These are phyloP conservation scores for Pollenia griseotomentosa DNA, from an alignment of 2,888 invertebrate species.

Conservation along the genomic window DNA sequence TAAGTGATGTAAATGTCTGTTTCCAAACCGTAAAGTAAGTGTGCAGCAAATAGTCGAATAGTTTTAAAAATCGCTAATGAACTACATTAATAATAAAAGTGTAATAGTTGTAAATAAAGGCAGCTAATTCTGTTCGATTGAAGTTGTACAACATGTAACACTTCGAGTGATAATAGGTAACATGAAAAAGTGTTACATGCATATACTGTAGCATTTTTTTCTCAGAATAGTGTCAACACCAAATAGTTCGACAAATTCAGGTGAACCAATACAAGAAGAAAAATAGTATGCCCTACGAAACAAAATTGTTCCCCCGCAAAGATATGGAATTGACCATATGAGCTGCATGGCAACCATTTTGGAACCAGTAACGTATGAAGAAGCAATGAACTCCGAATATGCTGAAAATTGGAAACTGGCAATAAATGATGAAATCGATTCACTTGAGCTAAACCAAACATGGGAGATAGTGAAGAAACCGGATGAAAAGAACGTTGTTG, in stretches of 20 bases:
- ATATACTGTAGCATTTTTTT: no score
- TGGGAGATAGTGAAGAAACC: slow-evolving; percentile 66
- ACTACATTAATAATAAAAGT: no score
- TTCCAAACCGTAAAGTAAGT: no score
- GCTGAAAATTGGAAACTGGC: slow-evolving; percentile 70
- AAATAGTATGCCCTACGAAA: slow-evolving; percentile 42
- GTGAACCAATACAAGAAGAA: background rate
- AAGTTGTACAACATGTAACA: no score
- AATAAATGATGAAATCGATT: slow-evolving; percentile 72
- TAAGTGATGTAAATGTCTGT: no score
- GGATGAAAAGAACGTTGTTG: slow-evolving; percentile 59
- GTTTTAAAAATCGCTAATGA: no score
- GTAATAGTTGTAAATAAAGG: no score
- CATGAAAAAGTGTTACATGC: no score
- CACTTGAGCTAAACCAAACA: slow-evolving; percentile 66
- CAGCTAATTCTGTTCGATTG: no score
- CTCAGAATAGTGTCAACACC: background rate
- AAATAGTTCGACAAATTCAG: no score
- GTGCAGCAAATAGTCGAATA: no score
- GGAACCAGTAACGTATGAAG: slow-evolving; percentile 69
- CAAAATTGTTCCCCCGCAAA: slow-evolving; percentile 40
- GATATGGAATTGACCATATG: slow-evolving; percentile 45
- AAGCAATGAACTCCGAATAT: slow-evolving; percentile 67
- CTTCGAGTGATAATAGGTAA: no score
- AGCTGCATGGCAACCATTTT: slow-evolving; percentile 40